These are phyloP conservation scores for Amia ocellicauda DNA, from an alignment of 2,113 vertebrate species.

Conservation along the genomic window DNA sequence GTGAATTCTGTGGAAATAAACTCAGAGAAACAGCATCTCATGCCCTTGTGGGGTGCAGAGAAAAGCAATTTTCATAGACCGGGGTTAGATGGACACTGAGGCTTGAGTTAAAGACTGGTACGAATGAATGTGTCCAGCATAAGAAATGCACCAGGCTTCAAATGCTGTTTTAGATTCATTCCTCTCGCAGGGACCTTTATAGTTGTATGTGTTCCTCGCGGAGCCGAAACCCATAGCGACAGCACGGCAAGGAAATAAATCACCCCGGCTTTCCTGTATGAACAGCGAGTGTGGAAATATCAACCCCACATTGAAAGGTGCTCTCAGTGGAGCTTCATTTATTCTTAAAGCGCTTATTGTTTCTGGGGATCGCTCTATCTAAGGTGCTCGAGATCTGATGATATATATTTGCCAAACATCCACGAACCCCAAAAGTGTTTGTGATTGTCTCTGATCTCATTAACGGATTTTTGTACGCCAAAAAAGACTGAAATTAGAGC, in stretches of 20 bases:
- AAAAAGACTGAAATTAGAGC: slow-evolving; percentile 19
- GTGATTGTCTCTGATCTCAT: slow-evolving; percentile 35
- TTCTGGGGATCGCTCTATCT: slow-evolving; percentile 42
- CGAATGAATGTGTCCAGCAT: slow-evolving; percentile 1
- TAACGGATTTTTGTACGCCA: slow-evolving; percentile 28
- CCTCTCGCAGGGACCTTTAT: slow-evolving; percentile 33
- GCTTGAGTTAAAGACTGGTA: background rate
- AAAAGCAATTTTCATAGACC: slow-evolving; percentile 1
- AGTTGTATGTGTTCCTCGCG: slow-evolving; percentile 32
- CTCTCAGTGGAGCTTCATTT: slow-evolving; percentile 32
- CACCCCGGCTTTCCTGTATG: slow-evolving; percentile 22
- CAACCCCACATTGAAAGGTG: slow-evolving; percentile 35
- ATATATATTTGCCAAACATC: slow-evolving; percentile 61
- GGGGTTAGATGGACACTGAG: slow-evolving; percentile 8
- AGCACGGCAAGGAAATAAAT: slow-evolving; percentile 27
- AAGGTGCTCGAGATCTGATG: slow-evolving; percentile 39
- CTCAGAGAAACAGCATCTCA: slow-evolving; percentile 1
- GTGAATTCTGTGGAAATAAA: slow-evolving; percentile 3
- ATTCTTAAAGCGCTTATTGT: slow-evolving; percentile 44
- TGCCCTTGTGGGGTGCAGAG: background rate
- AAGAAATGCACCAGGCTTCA: background rate
- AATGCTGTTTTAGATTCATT: slow-evolving; percentile 34
- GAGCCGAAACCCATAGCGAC: slow-evolving; percentile 28
- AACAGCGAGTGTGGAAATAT: slow-evolving; percentile 34
- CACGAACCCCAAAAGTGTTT: slow-evolving; percentile 47